phyloP scores from a whole-genome alignment of 2,888 invertebrate genomes.

The Drosophila anceps region DNA sequence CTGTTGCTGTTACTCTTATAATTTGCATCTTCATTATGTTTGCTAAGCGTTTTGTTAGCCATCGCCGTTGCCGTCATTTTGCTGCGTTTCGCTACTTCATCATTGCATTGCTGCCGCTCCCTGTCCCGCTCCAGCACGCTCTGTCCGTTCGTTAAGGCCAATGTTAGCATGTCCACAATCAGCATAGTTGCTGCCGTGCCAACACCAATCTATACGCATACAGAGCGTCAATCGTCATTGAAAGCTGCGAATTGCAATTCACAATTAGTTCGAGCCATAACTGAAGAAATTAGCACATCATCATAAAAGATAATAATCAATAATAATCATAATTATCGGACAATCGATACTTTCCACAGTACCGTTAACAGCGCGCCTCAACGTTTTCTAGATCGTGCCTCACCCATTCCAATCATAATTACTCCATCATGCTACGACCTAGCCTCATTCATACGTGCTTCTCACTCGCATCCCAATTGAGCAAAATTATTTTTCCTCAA shows the following conservation, averaged over 20 bases:
- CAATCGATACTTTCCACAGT: conserved; percentile 14
- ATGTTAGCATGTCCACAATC: conserved; percentile 74
- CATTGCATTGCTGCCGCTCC: conserved; percentile 28
- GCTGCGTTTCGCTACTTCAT: conserved; percentile 36
- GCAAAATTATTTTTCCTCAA: not conserved
- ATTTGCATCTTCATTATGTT: conserved; percentile 58
- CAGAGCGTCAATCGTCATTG: conserved; percentile 15
- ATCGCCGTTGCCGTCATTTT: conserved; percentile 56
- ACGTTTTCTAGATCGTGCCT: conserved; percentile 25
- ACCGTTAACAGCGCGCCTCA: conserved; percentile 8
- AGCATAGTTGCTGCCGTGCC: conserved; percentile 56
- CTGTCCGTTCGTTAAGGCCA: conserved; percentile 66
- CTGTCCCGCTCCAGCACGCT: conserved; percentile 46
- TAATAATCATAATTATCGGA: conserved; percentile 9
- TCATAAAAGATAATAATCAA: conserved; percentile 12
- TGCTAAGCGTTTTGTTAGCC: conserved; percentile 43
- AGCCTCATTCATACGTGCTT: not conserved
- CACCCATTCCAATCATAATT: conserved; percentile 11
- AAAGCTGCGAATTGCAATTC: conserved; percentile 32
- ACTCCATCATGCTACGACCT: not conserved
- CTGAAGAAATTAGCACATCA: conserved; percentile 21
- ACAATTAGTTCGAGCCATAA: conserved; percentile 41
- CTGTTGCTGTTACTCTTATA: conserved; percentile 42
- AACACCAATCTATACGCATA: conserved; percentile 13
- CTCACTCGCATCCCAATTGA: no score